Evolutionary conservation across 2,888 invertebrate species (phyloP).

Genomic region (Rhagonycha fulva): DNA sequence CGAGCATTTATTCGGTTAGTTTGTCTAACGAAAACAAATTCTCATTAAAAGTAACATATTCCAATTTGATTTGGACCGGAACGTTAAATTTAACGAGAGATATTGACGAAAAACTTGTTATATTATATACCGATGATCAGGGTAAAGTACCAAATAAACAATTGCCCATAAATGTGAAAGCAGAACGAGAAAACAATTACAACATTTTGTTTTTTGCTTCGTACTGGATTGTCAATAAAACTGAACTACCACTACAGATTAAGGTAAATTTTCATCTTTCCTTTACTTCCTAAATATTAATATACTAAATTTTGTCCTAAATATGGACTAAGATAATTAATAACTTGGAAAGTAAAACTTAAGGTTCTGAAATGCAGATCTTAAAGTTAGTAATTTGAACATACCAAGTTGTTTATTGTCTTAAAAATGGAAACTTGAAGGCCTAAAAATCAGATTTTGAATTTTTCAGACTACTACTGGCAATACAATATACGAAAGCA

Average conservation of each 20-base stretch:
- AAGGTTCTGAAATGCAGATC: too few species aligned
- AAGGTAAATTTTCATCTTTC: slow-evolving; percentile 59
- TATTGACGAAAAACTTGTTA: slow-evolving; percentile 59
- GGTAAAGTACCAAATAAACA: slow-evolving; percentile 67
- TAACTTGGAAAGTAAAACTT: not conserved
- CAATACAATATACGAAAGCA: slow-evolving; percentile 29
- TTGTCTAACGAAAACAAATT: slow-evolving; percentile 62
- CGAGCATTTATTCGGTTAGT: slow-evolving; percentile 70
- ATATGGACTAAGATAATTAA: not conserved
- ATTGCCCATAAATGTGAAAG: slow-evolving; percentile 68
- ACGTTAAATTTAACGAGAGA: slow-evolving; percentile 68
- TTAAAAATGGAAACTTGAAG: too few species aligned
- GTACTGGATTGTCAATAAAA: slow-evolving; percentile 90
- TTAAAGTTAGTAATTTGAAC: too few species aligned
- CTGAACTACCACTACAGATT: slow-evolving; percentile 79
- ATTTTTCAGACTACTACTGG: slow-evolving; percentile 17
- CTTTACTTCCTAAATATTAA: too few species aligned
- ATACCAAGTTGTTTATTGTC: too few species aligned
- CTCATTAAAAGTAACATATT: slow-evolving; percentile 62
- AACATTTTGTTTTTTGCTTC: slow-evolving; percentile 75
- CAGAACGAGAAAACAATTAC: slow-evolving; percentile 66
- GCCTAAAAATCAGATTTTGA: not conserved
- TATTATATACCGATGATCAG: slow-evolving; percentile 64
- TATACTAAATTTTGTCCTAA: not conserved
- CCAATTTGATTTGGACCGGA: slow-evolving; percentile 73